A percentile compares a stretch with the other conserved stretches of the same genome.
Evolutionary conservation across 2,888 invertebrate species (phyloP).

Genomic region (Venusia cambrica): DNA sequence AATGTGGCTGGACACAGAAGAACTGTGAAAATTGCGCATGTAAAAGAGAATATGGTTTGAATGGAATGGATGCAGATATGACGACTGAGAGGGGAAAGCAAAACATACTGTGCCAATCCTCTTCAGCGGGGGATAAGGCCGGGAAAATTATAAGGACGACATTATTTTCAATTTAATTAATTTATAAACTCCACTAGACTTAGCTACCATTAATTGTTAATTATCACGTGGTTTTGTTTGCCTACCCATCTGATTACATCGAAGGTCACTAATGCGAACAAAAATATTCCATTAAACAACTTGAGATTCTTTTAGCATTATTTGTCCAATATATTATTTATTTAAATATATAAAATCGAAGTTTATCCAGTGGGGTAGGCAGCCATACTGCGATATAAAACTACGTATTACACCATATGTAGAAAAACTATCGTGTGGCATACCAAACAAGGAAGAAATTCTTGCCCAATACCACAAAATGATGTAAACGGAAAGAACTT

Average conservation of each 20-base stretch:
- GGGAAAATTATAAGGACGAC: no score
- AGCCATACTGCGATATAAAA: slow-evolving; percentile 22
- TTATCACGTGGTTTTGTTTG: slow-evolving; percentile 73
- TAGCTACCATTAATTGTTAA: slow-evolving; percentile 59
- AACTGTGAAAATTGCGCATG: no score
- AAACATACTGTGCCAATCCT: no score
- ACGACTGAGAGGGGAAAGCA: no score
- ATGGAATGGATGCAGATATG: no score
- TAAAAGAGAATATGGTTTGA: no score
- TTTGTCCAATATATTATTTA: slow-evolving; percentile 1
- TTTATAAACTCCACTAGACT: slow-evolving; percentile 53
- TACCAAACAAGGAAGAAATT: slow-evolving; percentile 6
- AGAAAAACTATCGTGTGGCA: slow-evolving; percentile 13
- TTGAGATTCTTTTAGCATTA: slow-evolving; percentile 11
- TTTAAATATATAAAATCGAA: slow-evolving; percentile 9
- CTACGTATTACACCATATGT: slow-evolving; percentile 14
- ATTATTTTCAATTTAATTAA: no score
- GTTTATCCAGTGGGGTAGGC: slow-evolving; percentile 18
- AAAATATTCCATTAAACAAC: slow-evolving; percentile 1
- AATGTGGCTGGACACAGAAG: no score
- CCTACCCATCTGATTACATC: slow-evolving; percentile 43
- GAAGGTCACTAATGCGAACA: slow-evolving; percentile 1
- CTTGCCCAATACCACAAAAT: slow-evolving; percentile 9
- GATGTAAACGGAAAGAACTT: slow-evolving; percentile 10
- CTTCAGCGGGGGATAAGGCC: no score